Conservation (phyloP, 2,797 vertebrate genomes). For the Halcyon leucocephala region DNA sequence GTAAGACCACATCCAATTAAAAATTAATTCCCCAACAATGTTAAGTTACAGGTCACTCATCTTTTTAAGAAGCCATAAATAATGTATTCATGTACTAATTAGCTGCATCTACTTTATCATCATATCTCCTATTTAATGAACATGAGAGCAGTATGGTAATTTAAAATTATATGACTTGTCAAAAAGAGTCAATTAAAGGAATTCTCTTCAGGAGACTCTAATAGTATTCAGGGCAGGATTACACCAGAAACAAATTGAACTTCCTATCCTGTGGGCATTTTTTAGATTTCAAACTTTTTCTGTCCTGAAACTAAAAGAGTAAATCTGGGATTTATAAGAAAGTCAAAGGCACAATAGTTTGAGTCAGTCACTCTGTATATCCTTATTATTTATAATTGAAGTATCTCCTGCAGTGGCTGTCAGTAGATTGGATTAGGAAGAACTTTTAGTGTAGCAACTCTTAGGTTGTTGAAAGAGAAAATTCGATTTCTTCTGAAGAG, state of each 20-base stretch:
- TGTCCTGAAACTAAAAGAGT: not conserved
- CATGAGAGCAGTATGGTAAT: constrained; percentile 14
- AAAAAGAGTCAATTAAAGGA: constrained; percentile 45
- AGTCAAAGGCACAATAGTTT: not conserved
- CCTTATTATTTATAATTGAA: not conserved
- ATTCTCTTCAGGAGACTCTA: not conserved
- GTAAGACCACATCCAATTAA: constrained; percentile 67
- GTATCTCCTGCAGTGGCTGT: not conserved
- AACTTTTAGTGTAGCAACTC: not conserved
- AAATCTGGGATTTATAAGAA: not conserved
- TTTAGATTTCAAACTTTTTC: not conserved
- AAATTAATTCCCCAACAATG: constrained; percentile 60
- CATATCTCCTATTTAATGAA: constrained; percentile 60
- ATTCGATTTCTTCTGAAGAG: not conserved
- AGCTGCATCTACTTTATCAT: constrained; percentile 43
- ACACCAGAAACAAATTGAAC: not conserved
- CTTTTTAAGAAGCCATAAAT: constrained; percentile 66
- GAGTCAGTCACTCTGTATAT: not conserved
- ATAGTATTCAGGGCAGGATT: not conserved
- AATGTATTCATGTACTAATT: constrained; percentile 75
- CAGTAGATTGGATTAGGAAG: not conserved
- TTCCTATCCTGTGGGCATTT: not conserved
- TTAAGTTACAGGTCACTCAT: constrained; percentile 64
- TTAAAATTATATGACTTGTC: constrained; percentile 28
- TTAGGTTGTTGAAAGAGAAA: not conserved